Evolutionary conservation across 2,113 vertebrate species (phyloP).

Genomic region (Aptenodytes patagonicus): DNA sequence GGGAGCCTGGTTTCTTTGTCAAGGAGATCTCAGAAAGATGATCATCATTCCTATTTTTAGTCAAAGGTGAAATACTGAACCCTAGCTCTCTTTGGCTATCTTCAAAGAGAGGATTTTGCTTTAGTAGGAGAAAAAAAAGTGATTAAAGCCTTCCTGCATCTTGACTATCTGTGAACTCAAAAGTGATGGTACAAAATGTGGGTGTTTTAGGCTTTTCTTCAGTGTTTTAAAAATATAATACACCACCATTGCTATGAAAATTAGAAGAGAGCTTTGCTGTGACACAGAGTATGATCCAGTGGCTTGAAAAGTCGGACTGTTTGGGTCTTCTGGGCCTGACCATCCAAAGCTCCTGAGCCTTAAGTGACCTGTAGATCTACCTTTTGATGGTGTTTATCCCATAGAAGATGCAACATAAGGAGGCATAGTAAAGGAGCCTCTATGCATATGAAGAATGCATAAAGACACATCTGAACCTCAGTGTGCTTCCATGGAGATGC

Average conservation of each 20-base stretch:
- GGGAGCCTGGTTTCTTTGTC: not conserved
- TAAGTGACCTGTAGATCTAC: not conserved
- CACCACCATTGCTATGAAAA: not conserved
- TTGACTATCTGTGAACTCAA: not conserved
- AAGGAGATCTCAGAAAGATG: not conserved
- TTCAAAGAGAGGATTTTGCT: not conserved
- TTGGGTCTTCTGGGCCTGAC: not conserved
- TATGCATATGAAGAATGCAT: not conserved
- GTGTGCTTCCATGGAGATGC: not conserved
- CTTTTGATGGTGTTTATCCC: not conserved
- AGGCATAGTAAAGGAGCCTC: not conserved
- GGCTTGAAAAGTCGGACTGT: not conserved
- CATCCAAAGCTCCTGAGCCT: not conserved
- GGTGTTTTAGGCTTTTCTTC: not conserved
- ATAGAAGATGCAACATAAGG: not conserved
- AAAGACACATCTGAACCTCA: not conserved
- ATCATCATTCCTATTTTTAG: not conserved
- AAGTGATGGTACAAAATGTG: not conserved
- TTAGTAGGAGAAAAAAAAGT: not conserved
- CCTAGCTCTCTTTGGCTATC: not conserved
- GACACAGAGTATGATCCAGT: not conserved
- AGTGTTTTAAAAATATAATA: not conserved
- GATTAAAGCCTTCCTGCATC: not conserved
- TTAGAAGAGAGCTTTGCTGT: not conserved
- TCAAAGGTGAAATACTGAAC: not conserved